phyloP scores from a whole-genome alignment of 1,140 invertebrate genomes.

The Radopholus similis region DNA sequence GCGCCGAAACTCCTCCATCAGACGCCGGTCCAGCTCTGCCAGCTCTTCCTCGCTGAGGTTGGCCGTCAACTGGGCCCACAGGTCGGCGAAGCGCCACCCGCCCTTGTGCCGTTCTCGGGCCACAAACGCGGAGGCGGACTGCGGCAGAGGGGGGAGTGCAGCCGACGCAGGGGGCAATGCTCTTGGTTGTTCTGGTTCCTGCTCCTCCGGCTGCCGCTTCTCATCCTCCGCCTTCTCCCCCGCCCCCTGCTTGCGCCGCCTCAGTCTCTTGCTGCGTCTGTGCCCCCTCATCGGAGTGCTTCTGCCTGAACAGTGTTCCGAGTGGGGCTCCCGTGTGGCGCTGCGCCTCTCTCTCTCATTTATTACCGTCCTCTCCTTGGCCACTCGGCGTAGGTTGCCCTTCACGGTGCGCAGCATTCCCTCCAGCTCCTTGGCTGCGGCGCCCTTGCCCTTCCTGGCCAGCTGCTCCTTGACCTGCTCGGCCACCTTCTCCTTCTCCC shows the following conservation, averaged over 20 bases:
- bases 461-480: background rate
- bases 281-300: no score
- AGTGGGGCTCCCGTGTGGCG: background rate
- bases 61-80: conserved; percentile 8
- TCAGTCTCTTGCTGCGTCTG: background rate
- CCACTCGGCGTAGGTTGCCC: conserved; percentile 24
- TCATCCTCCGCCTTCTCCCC: background rate
- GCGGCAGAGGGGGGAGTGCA: background rate
- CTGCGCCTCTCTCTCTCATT: background rate
- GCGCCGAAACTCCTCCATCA: conserved; percentile 4
- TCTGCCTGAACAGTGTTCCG: no score
- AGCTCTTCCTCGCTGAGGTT: conserved; percentile 2
- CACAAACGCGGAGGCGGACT: no score
- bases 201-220: background rate
- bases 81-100: background rate
- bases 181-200: background rate
- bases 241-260: background rate
- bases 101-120: background rate
- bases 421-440: background rate
- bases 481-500: background rate
- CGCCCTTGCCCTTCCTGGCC: background rate
- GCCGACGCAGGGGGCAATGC: background rate
- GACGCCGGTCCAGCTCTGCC: conserved; percentile 6
- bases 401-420: conserved; percentile 19
- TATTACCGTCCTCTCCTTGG: background rate